Evolutionary conservation across 1,140 invertebrate species (phyloP), one percentile per base, ranked within the genome.

Genomic region (Bombus waltoni): DNA sequence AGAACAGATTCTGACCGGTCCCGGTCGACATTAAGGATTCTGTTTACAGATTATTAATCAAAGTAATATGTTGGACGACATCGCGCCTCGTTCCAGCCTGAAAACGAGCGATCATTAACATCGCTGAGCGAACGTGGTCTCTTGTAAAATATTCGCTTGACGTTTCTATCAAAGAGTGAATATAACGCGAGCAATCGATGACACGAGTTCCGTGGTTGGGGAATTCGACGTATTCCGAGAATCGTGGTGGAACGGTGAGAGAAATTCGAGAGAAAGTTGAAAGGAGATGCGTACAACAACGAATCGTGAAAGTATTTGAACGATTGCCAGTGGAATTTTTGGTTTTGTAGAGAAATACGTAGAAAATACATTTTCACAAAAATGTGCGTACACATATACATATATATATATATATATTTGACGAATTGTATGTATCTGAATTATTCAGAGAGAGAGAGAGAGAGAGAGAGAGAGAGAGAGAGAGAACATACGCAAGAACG

Each of bases 41-140:
- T 79, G 83, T 84, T 84, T 84, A 72, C 76, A 42, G 66, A 79
- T 71, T 71, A 76, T 84, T 84, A 84, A 84, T 84, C 75, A 84
- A 32, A 75, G 53, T 68, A 11, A 44, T 76, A 62, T 65, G 66
- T 74, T 42, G 59, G 59, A 38, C 42, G 62, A 68, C 35, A n/a
- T 62, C 2, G 38, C 44, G 62, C 32, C 40, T 11, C 13, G 35
- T 53, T 25, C 13, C 5, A 1, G 8, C 25, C n/a, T 25, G 70
- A 44, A 68, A 83, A 83, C 53, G 42, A 40, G 35, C 72, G 81
- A 11, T 25, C 81, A 40, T 83, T 83, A 83, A 83, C 66, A 68
- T 53, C 35, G 11, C 28, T 38, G 71, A n/a, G 6, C 47, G 18
- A 53, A 53, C 47, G 22, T n/a, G 11, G 59, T 8, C 25, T 3